Evolutionary conservation across 2,888 invertebrate species (phyloP).

Genomic region (Patella pellucida): DNA sequence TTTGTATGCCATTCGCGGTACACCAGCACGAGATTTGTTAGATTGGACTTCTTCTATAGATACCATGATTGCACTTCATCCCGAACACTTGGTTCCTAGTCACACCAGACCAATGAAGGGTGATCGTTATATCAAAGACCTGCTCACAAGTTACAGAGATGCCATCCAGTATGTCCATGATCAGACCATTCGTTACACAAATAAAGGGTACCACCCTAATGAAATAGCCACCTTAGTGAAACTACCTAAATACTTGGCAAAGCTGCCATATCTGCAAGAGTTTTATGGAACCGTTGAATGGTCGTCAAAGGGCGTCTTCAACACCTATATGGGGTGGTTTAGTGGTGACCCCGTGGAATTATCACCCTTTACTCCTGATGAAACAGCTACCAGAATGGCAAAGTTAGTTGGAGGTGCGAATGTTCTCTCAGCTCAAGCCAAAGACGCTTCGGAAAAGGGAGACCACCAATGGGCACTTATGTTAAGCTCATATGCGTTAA

Average conservation of each 20-base stretch:
- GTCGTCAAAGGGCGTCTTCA: conserved; percentile 58
- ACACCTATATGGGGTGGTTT: conserved; percentile 52
- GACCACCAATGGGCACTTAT: conserved; percentile 61
- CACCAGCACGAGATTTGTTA: conserved; percentile 46
- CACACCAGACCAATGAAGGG: conserved; percentile 59
- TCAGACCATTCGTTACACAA: conserved; percentile 61
- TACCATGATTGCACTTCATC: conserved; percentile 50
- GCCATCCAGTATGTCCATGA: conserved; percentile 63
- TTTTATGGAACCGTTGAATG: conserved; percentile 63
- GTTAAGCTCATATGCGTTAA: conserved; percentile 43
- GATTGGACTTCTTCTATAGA: conserved; percentile 61
- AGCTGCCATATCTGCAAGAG: conserved; percentile 54
- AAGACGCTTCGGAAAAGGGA: conserved; percentile 42
- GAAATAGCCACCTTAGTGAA: conserved; percentile 54
- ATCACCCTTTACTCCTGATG: conserved; percentile 43
- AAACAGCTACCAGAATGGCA: conserved; percentile 47
- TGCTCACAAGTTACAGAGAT: conserved; percentile 53
- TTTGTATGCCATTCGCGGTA: conserved; percentile 64
- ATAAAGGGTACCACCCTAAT: conserved; percentile 60
- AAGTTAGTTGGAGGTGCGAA: conserved; percentile 45
- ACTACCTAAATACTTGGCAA: conserved; percentile 48
- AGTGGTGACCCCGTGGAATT: conserved; percentile 54
- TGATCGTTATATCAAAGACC: conserved; percentile 33
- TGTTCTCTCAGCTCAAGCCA: conserved; percentile 34
- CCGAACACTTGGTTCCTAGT: conserved; percentile 59